phyloP scores from a whole-genome alignment of 2,888 invertebrate genomes.

The Timema podura region DNA sequence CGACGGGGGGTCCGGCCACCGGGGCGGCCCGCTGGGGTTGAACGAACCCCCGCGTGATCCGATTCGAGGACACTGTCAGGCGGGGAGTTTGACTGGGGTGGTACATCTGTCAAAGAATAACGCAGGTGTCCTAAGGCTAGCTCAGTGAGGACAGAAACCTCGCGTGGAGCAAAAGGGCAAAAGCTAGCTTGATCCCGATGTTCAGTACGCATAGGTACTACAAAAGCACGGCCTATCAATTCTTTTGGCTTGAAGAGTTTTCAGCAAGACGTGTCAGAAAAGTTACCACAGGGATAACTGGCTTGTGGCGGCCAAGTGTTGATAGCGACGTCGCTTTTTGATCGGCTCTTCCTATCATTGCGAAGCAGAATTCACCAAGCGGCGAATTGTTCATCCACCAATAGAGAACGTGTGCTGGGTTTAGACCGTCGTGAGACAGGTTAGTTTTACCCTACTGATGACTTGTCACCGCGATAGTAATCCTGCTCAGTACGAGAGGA shows the following conservation, averaged over 20 bases:
- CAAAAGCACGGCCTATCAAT: background rate
- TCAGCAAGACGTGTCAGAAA: conserved; percentile 59
- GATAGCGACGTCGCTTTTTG: conserved; percentile 62
- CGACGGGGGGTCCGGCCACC: no score
- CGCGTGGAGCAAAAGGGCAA: conserved; percentile 9
- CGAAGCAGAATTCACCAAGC: conserved; percentile 56
- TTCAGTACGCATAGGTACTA: background rate
- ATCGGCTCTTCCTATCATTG: conserved; percentile 50
- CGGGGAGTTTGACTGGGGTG: no score
- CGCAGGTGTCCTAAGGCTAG: no score
- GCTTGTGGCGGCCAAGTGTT: conserved; percentile 61
- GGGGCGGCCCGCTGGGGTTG: no score
- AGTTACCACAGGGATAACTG: conserved; percentile 60
- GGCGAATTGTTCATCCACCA: background rate
- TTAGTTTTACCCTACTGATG: no score
- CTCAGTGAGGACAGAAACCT: background rate
- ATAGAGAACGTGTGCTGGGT: no score
- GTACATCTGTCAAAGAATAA: no score
- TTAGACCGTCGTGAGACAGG: no score
- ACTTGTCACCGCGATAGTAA: no score
- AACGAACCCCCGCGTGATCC: no score
- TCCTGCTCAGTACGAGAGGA: no score
- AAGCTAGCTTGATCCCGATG: background rate
- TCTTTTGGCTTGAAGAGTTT: conserved; percentile 2
- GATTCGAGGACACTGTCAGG: no score